Evolutionary conservation across 2,797 vertebrate species (phyloP).

Genomic region (Lacerta bilineata): DNA sequence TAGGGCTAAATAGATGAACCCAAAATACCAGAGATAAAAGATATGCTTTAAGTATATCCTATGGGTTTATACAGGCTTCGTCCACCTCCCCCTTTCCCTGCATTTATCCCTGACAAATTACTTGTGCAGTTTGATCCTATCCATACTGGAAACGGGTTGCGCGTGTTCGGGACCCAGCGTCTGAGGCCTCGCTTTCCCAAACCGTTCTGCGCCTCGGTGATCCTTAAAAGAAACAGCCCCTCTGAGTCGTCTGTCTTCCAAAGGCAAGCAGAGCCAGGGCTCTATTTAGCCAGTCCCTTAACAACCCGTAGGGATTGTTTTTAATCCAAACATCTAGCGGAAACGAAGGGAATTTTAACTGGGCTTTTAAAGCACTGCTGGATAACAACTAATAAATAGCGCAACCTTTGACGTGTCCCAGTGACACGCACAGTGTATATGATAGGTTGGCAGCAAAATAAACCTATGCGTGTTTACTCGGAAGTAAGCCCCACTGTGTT

Average conservation of each 20-base stretch:
- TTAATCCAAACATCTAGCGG: neutral
- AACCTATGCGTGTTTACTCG: neutral
- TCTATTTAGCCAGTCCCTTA: neutral
- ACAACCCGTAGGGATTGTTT: neutral
- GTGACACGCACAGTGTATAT: no score
- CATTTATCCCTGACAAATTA: no score
- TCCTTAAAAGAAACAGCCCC: neutral
- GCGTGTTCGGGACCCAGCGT: neutral
- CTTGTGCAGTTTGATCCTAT: no score
- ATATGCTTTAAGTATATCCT: neutral
- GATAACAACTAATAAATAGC: neutral
- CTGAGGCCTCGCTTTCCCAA: neutral
- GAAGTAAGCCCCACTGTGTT: neutral
- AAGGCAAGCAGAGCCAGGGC: neutral
- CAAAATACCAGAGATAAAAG: neutral
- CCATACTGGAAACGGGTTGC: no score
- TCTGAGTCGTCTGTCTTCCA: neutral
- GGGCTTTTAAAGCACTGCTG: no score
- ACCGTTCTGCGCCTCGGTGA: neutral
- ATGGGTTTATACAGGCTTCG: no score
- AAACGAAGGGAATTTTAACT: neutral
- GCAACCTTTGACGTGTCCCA: no score
- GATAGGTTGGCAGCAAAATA: neutral
- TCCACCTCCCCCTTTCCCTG: no score
- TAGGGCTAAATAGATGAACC: no score